Evolutionary conservation across 2,888 invertebrate genomes (phyloP), one percentile per base, ranked within the genome.

Genomic region (Drosophila subquinaria): DNA sequence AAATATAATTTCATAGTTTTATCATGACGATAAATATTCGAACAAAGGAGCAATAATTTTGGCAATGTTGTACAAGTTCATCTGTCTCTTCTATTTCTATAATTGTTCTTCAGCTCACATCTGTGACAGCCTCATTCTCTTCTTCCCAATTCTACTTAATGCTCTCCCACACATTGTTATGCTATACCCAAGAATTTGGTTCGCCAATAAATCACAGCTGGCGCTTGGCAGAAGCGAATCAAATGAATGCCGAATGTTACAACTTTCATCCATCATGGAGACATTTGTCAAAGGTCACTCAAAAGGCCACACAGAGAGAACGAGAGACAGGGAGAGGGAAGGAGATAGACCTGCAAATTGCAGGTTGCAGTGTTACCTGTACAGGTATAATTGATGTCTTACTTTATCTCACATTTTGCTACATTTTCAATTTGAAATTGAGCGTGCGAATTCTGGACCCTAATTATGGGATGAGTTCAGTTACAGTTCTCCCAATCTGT

Each of bases 361-460:
- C 79, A 85, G 79, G 72, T 79, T 86, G 67, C 56, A 56, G 30
- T 20, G 8, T 60, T 78, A 68, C 78, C 69, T 67, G 70, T 55
- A 62, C 61, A 36, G 38, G 51, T 43, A 33, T 64, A 88, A 88
- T 89, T 85, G 77, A 85, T 87, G 84, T 84, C 79, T 85, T 81
- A 73, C 69, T 88, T 69, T 48, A 38, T n/a, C 27, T 42, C 35
- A 56, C 43, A 63, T 57, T 63, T 66, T 73, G 88, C 81, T 77
- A 79, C 89, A 87, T 83, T 85, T 84, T 78, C 80, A 84, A 88
- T 89, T 89, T 73, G 72, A 89, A 85, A 82, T 88, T 89, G 89
- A 88, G 88, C 90, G 90, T 89, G 90, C 87, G 90, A 87, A 89
- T 89, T 86, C 60, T 50, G 75, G 52, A 89, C 86, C 86, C 82